Conservation (phyloP, 2,797 vertebrate species). For the Hozukius guyotensis region DNA sequence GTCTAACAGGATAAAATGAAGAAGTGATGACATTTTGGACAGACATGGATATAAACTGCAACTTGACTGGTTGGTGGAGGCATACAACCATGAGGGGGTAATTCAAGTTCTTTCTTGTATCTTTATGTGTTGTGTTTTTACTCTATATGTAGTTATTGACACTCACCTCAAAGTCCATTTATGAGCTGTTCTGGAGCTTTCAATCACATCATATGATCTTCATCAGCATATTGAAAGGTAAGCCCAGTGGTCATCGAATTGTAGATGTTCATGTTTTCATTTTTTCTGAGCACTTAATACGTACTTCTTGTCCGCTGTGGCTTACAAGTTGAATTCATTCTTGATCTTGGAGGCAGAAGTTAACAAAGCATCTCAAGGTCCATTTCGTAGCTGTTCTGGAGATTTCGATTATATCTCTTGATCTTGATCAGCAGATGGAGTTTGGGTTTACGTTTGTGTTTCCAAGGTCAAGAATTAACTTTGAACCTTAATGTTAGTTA, state of each 20-base stretch:
- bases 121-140: neutral
- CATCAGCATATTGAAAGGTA: neutral
- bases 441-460: neutral
- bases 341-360: neutral
- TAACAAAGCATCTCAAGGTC: neutral
- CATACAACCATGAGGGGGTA: too few species aligned
- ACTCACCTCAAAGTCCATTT: neutral
- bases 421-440: neutral
- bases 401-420: neutral
- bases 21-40: too few species aligned
- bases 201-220: neutral
- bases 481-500: neutral
- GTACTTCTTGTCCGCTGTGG: neutral
- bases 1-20: too few species aligned
- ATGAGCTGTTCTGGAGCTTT: neutral
- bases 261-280: neutral
- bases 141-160: neutral
- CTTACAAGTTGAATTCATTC: neutral
- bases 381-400: neutral
- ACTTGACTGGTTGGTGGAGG: too few species aligned
- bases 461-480: neutral
- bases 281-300: neutral
- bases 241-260: neutral
- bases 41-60: too few species aligned
- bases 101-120: neutral